These are phyloP conservation scores for Lepisosteus oculatus DNA, from an alignment of 2,113 vertebrate species.

Conservation along the genomic window DNA sequence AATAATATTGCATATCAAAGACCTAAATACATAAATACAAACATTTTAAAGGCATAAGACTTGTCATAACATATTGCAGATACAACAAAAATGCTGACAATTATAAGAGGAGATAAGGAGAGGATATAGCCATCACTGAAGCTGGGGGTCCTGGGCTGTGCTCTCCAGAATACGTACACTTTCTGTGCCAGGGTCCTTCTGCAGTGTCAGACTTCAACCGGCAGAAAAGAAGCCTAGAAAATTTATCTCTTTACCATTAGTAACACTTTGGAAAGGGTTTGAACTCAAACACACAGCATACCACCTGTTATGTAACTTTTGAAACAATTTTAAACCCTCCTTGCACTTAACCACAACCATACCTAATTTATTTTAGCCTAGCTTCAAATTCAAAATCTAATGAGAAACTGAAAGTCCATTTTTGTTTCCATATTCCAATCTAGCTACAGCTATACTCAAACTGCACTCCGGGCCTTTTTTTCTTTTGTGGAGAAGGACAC, in stretches of 20 bases:
- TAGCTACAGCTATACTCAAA: too few relatives aligned
- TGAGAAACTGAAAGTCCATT: too few relatives aligned
- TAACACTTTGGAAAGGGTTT: slow-evolving; percentile 99
- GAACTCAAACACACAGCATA: slow-evolving; percentile 79
- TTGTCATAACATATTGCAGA: slow-evolving; percentile 66
- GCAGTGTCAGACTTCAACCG: slow-evolving; percentile 99
- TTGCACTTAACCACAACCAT: slow-evolving; percentile 36
- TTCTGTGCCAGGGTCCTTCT: slow-evolving; percentile 99
- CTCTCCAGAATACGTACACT: slow-evolving; percentile 99
- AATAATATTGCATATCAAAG: slow-evolving; percentile 23
- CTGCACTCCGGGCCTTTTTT: too few relatives aligned
- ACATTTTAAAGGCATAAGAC: slow-evolving; percentile 17
- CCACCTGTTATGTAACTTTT: slow-evolving; percentile 65
- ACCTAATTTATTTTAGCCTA: slow-evolving; percentile 12
- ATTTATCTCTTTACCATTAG: slow-evolving; percentile 99
- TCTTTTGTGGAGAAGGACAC: too few relatives aligned
- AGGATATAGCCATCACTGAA: slow-evolving; percentile 96
- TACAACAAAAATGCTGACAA: slow-evolving; percentile 70
- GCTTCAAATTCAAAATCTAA: too few relatives aligned
- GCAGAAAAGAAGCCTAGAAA: slow-evolving; percentile 99
- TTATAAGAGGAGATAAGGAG: slow-evolving; percentile 82
- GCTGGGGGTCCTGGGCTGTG: slow-evolving; percentile 96
- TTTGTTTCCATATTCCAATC: too few relatives aligned
- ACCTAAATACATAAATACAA: slow-evolving; percentile 43
- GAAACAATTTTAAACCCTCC: slow-evolving; percentile 38